These are phyloP conservation scores for Macrosoma leucophasiata DNA, from an alignment of 2,888 invertebrate species.

Conservation along the genomic window DNA sequence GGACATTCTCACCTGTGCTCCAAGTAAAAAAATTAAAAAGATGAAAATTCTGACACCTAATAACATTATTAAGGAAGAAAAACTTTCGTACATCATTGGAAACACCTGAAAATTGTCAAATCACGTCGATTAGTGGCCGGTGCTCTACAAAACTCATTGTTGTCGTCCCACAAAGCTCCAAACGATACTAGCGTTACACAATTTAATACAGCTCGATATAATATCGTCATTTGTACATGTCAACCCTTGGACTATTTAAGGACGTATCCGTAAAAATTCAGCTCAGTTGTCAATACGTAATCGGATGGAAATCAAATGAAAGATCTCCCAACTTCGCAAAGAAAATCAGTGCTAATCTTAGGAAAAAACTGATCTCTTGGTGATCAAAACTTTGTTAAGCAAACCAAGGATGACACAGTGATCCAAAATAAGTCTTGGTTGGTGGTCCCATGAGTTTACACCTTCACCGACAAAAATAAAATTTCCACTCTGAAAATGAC, in stretches of 20 bases:
- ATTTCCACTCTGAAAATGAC: too few species aligned
- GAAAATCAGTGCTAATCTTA: too few species aligned
- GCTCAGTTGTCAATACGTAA: constrained; percentile 54
- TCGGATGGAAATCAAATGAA: constrained; percentile 36
- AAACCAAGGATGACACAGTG: too few species aligned
- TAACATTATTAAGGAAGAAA: constrained; percentile 10
- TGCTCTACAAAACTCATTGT: constrained; percentile 67
- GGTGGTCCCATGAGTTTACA: too few species aligned
- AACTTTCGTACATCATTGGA: constrained; percentile 23
- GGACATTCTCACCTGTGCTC: too few species aligned
- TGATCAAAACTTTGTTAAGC: too few species aligned
- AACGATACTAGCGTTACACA: constrained; percentile 50
- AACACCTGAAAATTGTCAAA: constrained; percentile 52
- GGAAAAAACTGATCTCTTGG: too few species aligned
- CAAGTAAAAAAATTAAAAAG: too few species aligned
- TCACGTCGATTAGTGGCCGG: constrained; percentile 71
- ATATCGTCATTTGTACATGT: constrained; percentile 51
- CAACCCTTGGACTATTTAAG: constrained; percentile 60
- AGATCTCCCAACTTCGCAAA: constrained; percentile 1
- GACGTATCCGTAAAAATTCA: constrained; percentile 35
- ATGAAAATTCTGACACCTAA: too few species aligned
- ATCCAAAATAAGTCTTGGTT: too few species aligned
- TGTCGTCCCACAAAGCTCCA: constrained; percentile 50
- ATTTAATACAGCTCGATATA: constrained; percentile 51
- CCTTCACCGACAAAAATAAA: too few species aligned